Evolutionary conservation across 1,140 invertebrate species (phyloP), one percentile per base, ranked within the genome.

Genomic region (Melanaphis sacchari): DNA sequence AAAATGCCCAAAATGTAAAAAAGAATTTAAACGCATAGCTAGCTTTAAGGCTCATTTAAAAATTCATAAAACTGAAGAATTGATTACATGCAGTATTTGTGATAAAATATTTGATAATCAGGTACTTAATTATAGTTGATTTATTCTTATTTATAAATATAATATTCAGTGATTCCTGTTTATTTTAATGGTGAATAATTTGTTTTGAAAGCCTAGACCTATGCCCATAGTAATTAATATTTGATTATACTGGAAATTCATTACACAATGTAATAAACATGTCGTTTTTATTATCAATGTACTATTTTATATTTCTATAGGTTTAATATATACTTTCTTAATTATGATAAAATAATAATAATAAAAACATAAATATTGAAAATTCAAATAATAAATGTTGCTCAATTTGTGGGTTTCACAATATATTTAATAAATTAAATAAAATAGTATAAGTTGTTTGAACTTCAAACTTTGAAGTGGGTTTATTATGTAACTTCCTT

Each of bases 41-140:
- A 96, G 97, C 95, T 95, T 97, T 8, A 97, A 97, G 94, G 96
- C 97, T n/a, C 97, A 97, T 94, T 95, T 97, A 93, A 95, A 96
- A 94, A 93, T 97, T 15, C 97, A 97, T 94, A 96, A 97, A 94
- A 96, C 96, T 94, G 97, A 97, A 94, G 97, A 97, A 94, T 96
- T 95, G 94, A 95, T 97, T 26, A 96, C 96, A 94, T 97, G 97
- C 94, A 95, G 96, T 22, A 96, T 97, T 94, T 97, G 97, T 95
- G 96, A 96, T 31, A 96, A 97, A 94, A 96, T 97, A 94, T 97
- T 97, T 95, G 95, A 96, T 93, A 96, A 96, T 46, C 96, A 97
- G 95, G 97, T 97, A 59, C 31, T 7, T 59, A 31, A 9, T 85
- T 26, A 31, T n/a, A 18, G 15, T n/a, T 76, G 15, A 76, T n/a